A percentile compares a stretch with the other conserved stretches of the same genome.
phyloP scores from a whole-genome alignment of 2,797 vertebrate species.

The Sarcophilus harrisii region DNA sequence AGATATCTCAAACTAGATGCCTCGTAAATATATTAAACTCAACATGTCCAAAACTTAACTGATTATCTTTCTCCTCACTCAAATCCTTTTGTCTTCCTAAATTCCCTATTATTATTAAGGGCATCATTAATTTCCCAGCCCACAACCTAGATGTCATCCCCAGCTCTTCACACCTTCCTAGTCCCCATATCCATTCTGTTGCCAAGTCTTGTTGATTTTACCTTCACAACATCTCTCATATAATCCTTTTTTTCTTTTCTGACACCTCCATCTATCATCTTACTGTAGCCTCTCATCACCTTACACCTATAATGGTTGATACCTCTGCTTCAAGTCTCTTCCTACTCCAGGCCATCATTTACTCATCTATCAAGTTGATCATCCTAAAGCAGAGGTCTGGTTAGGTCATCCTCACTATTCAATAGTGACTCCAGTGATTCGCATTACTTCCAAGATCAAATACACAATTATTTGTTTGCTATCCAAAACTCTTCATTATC shows the following conservation, averaged over 20 bases:
- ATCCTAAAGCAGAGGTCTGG: not conserved
- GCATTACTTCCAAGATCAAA: not conserved
- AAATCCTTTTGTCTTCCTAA: not conserved
- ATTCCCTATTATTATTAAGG: not conserved
- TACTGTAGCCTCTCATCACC: not conserved
- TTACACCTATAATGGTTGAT: not conserved
- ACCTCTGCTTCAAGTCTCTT: not conserved
- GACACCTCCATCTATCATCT: not conserved
- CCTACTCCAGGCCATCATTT: not conserved
- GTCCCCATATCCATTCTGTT: not conserved
- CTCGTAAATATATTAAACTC: not conserved
- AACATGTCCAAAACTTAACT: not conserved
- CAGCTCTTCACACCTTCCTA: not conserved
- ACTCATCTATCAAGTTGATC: no score
- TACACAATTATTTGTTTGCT: not conserved
- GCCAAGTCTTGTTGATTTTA: not conserved
- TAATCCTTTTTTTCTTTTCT: not conserved
- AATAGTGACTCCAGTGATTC: not conserved
- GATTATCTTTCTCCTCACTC: not conserved
- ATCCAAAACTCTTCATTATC: not conserved
- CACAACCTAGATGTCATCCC: not conserved
- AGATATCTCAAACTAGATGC: not conserved
- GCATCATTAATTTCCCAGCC: not conserved
- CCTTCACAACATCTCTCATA: not conserved
- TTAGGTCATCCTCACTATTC: not conserved